Base-by-base conservation (phyloP, 2,113 vertebrate species). In the Noturus placidus region DNA sequence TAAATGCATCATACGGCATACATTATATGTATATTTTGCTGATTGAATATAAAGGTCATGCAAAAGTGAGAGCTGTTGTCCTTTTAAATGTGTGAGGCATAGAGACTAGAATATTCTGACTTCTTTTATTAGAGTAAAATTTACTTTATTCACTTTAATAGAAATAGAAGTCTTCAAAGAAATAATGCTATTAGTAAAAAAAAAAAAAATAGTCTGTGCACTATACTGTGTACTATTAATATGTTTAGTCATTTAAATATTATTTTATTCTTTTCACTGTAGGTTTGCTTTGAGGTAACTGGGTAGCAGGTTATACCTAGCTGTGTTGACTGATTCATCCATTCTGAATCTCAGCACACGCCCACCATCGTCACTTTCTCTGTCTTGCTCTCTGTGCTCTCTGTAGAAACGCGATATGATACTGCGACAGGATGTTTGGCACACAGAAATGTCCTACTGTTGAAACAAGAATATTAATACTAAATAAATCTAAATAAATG, bases 261-360 rank as follows among this genome's bases (percentile, higher is more conserved):
- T 46, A 5, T 30, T 69, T 30, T 59, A 30, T 33, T 81, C 13
- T 50, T 63, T 80, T 80, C 7, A 8, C 30, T 59, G 19, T 10
- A 56, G 30, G 25, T 83, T 27, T 76, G 25, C 35, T 61, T 57
- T 76, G 35, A 85, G 70, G 10, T 65, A 54, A 83, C 65, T 9
- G 17, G 27, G 14, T 5, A 27, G 38, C 54, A 87, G 70, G 70
- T 74, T 38, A 76, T 54, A 78, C 70, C 52, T 83, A 87, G 19
- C 80, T 77, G 80, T 83, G 67, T 38, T 77, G 74, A 87, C 27
- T 87, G 87, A 83, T 76, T 87, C 46, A 65, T 87, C 42, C 59
- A 78, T 77, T 77, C 57, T 77, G 56, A 42, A 52, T 83, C 69
- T 65, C 30, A 87, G 72, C 57, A 78, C 57, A 65, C 3, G n/a